These are phyloP conservation scores for Solenodon paradoxus DNA, from an alignment of 2,113 vertebrate species.

Conservation along the genomic window DNA sequence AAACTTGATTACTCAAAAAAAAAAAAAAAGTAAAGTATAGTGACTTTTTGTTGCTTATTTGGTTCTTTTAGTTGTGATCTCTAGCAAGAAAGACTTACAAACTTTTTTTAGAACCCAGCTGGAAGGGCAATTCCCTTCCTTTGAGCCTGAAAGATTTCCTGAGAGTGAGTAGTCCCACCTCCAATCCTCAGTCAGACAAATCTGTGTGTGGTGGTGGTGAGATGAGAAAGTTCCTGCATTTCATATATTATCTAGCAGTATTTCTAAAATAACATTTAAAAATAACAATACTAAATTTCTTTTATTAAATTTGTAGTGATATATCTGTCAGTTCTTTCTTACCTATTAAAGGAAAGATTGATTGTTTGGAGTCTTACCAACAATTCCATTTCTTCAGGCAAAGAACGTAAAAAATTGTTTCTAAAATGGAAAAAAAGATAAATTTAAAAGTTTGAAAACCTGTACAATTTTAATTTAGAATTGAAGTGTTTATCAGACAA, in stretches of 20 bases:
- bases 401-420: conserved; percentile 91
- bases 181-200: not conserved
- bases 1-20: no score
- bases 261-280: not conserved
- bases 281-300: not conserved
- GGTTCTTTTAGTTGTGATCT: not conserved
- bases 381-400: conserved; percentile 90
- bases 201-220: not conserved
- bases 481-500: not conserved
- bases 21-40: not conserved
- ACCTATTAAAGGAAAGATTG: conserved; percentile 94
- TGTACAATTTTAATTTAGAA: not conserved
- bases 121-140: not conserved
- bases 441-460: not conserved
- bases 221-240: not conserved
- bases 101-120: not conserved
- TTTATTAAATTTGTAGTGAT: not conserved
- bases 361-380: conserved; percentile 87
- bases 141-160: not conserved
- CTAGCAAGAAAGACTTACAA: not conserved
- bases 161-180: not conserved
- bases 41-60: not conserved
- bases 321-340: conserved; percentile 55
- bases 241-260: not conserved
- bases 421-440: conserved; percentile 80